These are phyloP conservation scores for Cryptotis parvus DNA, from an alignment of 2,113 vertebrate species.

Conservation along the genomic window DNA sequence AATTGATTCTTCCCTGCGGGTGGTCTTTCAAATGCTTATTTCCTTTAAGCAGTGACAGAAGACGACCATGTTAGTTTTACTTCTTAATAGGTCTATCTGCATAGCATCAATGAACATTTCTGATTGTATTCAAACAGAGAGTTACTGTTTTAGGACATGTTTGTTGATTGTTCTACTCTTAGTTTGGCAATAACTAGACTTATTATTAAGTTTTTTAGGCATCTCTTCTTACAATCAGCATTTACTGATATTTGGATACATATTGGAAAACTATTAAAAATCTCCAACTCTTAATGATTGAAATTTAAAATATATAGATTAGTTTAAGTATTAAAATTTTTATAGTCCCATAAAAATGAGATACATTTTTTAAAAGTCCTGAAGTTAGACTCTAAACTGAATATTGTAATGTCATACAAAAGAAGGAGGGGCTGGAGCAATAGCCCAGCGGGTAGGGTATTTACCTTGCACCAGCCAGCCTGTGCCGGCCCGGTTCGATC, in stretches of 20 bases:
- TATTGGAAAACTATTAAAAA: neutral
- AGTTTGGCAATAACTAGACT: neutral
- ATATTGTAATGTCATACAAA: constrained; percentile 45
- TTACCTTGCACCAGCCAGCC: too few species aligned
- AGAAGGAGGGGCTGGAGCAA: too few species aligned
- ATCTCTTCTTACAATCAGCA: neutral
- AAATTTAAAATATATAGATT: neutral
- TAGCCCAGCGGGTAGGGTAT: too few species aligned
- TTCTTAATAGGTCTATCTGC: neutral
- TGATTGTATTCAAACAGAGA: neutral
- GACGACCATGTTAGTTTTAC: neutral
- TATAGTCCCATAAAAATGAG: too few species aligned
- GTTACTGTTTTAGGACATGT: neutral
- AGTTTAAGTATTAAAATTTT: neutral
- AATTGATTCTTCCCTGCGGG: neutral
- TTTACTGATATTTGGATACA: neutral
- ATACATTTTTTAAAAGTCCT: constrained; percentile 27
- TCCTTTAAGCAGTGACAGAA: neutral
- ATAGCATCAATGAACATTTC: neutral
- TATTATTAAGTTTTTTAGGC: neutral
- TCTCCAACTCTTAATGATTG: neutral
- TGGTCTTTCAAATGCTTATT: neutral
- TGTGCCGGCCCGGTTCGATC: too few species aligned
- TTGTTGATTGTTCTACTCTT: neutral
- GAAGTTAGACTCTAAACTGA: neutral